Conservation (phyloP, 2,888 invertebrate genomes). For the Blastobasis lacticolella region DNA sequence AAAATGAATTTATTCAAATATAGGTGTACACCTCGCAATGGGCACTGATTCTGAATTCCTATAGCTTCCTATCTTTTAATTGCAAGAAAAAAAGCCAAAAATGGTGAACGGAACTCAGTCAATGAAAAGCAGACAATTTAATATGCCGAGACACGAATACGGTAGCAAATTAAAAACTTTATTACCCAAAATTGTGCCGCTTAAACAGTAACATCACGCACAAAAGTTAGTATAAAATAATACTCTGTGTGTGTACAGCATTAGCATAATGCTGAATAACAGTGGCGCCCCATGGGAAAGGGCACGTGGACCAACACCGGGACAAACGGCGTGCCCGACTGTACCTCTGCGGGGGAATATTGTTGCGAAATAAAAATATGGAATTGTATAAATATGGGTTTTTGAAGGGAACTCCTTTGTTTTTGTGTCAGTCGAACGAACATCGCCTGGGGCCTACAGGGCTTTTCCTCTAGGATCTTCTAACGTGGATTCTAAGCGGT, state of each 20-base stretch:
- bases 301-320: conserved; percentile 57
- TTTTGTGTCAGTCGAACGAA: neutral
- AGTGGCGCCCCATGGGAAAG: conserved; percentile 45
- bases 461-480: neutral
- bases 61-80: too few relatives aligned
- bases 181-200: too few relatives aligned
- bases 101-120: too few relatives aligned
- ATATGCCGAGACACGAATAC: too few relatives aligned
- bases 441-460: neutral
- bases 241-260: conserved; percentile 41
- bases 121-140: too few relatives aligned
- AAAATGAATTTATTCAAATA: too few relatives aligned
- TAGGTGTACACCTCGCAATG: too few relatives aligned
- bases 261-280: conserved; percentile 65
- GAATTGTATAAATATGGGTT: conserved; percentile 16
- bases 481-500: too few relatives aligned
- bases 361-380: conserved; percentile 22
- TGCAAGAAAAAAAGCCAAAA: too few relatives aligned
- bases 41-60: too few relatives aligned
- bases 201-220: conserved; percentile 27
- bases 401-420: conserved; percentile 1
- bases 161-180: too few relatives aligned
- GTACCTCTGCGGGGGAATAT: conserved; percentile 24
- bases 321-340: conserved; percentile 23
- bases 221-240: conserved; percentile 48